Evolutionary conservation across 2,113 vertebrate genomes (phyloP).

Genomic region (Triplophysa tibetana): DNA sequence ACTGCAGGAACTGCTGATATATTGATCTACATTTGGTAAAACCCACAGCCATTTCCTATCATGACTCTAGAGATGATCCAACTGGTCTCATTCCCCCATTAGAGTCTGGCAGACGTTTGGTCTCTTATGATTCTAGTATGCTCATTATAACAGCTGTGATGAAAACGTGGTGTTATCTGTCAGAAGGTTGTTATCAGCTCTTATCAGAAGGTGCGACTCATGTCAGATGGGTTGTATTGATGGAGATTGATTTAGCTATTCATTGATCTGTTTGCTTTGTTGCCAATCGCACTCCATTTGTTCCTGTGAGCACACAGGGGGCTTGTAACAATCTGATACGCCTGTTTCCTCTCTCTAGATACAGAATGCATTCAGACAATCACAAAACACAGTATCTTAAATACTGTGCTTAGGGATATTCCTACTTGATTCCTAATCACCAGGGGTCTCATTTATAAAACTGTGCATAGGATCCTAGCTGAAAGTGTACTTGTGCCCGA

Average conservation of each 20-base stretch:
- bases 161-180: slow-evolving; percentile 27
- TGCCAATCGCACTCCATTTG: slow-evolving; percentile 19
- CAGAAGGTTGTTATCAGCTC: too few relatives aligned
- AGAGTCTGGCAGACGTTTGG: background rate
- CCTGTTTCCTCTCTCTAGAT: background rate
- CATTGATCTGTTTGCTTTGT: slow-evolving; percentile 14
- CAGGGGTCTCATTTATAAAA: too few relatives aligned
- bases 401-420: background rate
- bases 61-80: background rate
- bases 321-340: slow-evolving; percentile 6
- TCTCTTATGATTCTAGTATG: background rate
- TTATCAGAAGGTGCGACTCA: slow-evolving; percentile 13
- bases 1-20: background rate
- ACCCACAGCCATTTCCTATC: background rate
- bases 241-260: slow-evolving; percentile 4
- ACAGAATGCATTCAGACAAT: background rate
- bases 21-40: background rate
- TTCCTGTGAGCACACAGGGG: background rate
- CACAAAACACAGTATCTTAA: background rate
- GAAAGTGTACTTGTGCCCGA: too few relatives aligned
- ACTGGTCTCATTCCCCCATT: slow-evolving; percentile 9
- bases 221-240: slow-evolving; percentile 24
- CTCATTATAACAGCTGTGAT: slow-evolving; percentile 12
- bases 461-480: too few relatives aligned
- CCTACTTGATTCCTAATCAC: too few relatives aligned